phyloP scores from a whole-genome alignment of 2,888 invertebrate genomes.

The Trimorus sp. region DNA sequence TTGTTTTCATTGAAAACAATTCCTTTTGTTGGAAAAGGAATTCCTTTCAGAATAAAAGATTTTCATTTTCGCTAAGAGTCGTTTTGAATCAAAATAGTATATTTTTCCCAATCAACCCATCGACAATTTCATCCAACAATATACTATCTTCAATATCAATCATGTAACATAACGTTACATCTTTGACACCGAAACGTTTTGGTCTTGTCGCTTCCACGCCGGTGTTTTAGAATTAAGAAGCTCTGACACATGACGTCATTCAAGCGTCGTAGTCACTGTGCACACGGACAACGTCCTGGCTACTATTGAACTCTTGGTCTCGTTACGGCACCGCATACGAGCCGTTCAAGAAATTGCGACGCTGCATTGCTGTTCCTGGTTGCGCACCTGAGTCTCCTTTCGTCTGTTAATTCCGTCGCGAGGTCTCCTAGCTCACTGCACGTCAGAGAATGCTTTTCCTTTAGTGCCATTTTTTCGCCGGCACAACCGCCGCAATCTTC shows the following conservation, averaged over 20 bases:
- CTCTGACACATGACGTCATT: constrained; percentile 25
- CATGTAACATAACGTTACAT: too few species aligned
- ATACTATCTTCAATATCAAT: too few species aligned
- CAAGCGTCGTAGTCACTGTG: constrained; percentile 23
- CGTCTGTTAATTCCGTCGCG: constrained; percentile 29
- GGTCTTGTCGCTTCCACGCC: too few species aligned
- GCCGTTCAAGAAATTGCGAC: constrained; percentile 22
- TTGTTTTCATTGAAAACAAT: too few species aligned
- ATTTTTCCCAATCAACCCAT: too few species aligned
- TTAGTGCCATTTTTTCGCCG: constrained; percentile 15
- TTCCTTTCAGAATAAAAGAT: too few species aligned
- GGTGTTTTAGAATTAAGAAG: constrained; percentile 22
- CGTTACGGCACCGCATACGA: constrained; percentile 16
- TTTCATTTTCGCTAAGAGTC: too few species aligned
- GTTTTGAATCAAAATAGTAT: too few species aligned
- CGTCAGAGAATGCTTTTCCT: constrained; percentile 23
- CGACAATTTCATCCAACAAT: too few species aligned
- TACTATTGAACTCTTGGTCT: constrained; percentile 3
- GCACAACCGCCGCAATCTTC: constrained; percentile 3
- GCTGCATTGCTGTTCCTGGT: constrained; percentile 27
- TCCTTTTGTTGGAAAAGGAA: too few species aligned
- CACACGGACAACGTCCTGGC: constrained; percentile 22
- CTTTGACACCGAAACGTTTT: background rate
- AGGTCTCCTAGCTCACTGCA: constrained; percentile 7
- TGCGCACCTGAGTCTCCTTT: constrained; percentile 40